Conservation (phyloP, 2,888 invertebrate genomes). For the Conomelus anceps region DNA sequence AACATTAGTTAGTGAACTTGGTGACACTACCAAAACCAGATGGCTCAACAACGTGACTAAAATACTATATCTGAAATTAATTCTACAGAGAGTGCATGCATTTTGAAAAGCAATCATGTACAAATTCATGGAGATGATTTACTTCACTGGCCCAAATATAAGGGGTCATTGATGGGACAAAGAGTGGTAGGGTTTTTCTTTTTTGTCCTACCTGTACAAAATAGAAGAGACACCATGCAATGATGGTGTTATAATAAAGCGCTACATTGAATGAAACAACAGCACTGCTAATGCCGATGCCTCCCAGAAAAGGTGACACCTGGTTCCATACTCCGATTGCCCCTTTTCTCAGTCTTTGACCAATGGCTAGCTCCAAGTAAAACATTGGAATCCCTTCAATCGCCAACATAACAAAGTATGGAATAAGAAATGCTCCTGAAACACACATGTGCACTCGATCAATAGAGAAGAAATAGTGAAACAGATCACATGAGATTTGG, state of each 20-base stretch:
- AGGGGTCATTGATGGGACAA: too few species aligned
- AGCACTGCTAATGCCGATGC: conserved; percentile 88
- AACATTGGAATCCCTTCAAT: conserved; percentile 95
- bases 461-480: not conserved
- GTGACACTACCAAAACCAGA: too few species aligned
- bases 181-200: not conserved
- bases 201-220: conserved; percentile 58
- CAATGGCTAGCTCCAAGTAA: conserved; percentile 91
- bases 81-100: too few species aligned
- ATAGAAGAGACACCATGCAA: conserved; percentile 96
- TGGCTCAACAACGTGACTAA: too few species aligned
- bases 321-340: conserved; percentile 95
- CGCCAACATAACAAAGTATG: conserved; percentile 90
- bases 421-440: conserved; percentile 86
- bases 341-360: conserved; percentile 86
- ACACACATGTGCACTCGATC: conserved; percentile 21
- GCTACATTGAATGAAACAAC: conserved; percentile 95
- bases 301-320: conserved; percentile 79
- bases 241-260: conserved; percentile 94
- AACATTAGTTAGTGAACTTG: too few species aligned
- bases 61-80: too few species aligned
- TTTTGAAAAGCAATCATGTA: too few species aligned
- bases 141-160: too few species aligned
- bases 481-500: too few species aligned
- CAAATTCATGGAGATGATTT: too few species aligned